These are phyloP conservation scores for Sus cebifrons DNA, from an alignment of 2,797 vertebrate species.

Conservation along the genomic window DNA sequence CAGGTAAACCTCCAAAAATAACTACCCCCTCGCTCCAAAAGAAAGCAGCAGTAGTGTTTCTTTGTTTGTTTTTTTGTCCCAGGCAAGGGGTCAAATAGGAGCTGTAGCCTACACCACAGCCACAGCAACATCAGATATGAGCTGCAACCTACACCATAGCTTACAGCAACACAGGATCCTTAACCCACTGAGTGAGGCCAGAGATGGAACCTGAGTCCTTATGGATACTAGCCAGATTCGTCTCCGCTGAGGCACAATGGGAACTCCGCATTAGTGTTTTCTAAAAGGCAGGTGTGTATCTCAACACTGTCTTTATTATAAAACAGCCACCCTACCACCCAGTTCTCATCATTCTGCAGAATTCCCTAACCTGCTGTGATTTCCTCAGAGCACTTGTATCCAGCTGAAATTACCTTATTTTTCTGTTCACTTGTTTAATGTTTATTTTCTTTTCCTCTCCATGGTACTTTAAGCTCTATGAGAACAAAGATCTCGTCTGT, in stretches of 20 bases:
- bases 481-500: conserved; percentile 23
- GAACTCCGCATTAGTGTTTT: neutral
- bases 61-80: no score
- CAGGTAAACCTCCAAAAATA: neutral
- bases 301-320: neutral
- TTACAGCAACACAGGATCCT: no score
- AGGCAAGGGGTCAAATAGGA: no score
- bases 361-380: neutral
- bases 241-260: no score
- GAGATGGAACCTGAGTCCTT: no score
- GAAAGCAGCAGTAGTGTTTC: neutral
- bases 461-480: conserved; percentile 51
- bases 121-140: no score
- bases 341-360: conserved; percentile 2
- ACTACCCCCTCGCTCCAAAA: neutral
- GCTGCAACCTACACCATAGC: no score
- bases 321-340: neutral
- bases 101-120: no score
- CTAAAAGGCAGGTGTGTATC: neutral
- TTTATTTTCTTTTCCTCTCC: conserved; percentile 46
- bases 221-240: no score
- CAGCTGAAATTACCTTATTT: conserved; percentile 22
- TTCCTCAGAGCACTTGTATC: neutral
- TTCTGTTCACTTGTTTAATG: conserved; percentile 24
- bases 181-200: no score